Conservation (phyloP, 2,888 invertebrate genomes). For the Caenorhabditis imperialis region DNA sequence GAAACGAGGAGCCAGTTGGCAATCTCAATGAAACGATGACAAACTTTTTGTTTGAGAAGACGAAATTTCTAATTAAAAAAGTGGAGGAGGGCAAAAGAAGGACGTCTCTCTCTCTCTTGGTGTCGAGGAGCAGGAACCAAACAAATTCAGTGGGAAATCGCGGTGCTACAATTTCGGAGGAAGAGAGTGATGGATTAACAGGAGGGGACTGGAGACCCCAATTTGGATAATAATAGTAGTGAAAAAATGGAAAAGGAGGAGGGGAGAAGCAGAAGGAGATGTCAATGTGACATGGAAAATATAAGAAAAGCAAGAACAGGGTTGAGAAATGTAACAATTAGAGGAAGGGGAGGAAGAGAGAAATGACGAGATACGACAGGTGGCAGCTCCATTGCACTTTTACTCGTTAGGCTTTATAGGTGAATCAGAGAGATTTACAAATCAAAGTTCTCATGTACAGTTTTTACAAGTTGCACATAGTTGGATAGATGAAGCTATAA, state of each 20-base stretch:
- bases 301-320: conserved; percentile 11
- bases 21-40: conserved; percentile 22
- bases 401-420: too few species aligned
- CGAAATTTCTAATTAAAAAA: conserved; percentile 42
- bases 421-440: too few species aligned
- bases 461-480: too few species aligned
- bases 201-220: conserved; percentile 17
- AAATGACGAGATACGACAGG: conserved; percentile 27
- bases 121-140: background rate
- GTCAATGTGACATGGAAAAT: conserved; percentile 33
- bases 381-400: conserved; percentile 10
- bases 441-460: too few species aligned
- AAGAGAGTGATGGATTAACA: conserved; percentile 41
- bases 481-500: too few species aligned
- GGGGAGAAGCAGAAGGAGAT: conserved; percentile 18
- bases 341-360: conserved; percentile 15
- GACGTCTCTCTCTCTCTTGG: too few species aligned
- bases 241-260: conserved; percentile 12
- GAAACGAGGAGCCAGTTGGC: conserved; percentile 36
- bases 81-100: background rate
- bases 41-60: conserved; percentile 23
- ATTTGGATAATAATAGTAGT: conserved; percentile 53
- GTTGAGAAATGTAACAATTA: conserved; percentile 51
- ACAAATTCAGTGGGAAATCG: conserved; percentile 7
- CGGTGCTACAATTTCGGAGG: too few species aligned